Percentiles rank a stretch among this genome's conserved stretches.
Evolutionary conservation across 2,888 invertebrate species (phyloP).

Genomic region (Melieria omissa): DNA sequence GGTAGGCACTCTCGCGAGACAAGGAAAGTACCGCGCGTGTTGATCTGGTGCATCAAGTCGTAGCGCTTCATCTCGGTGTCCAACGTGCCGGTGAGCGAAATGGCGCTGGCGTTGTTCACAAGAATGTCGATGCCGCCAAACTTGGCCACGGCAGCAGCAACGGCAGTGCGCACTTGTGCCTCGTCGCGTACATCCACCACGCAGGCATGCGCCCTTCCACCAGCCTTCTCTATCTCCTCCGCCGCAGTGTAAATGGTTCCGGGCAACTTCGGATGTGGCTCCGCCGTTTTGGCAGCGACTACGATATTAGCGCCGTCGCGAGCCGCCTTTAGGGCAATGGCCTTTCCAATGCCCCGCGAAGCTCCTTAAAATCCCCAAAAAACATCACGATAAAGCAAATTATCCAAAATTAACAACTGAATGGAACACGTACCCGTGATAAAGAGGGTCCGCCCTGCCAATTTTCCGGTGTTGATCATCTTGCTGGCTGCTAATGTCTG

Average conservation of each 20-base stretch:
- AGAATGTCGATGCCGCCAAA: slow-evolving; percentile 97
- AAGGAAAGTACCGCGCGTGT: slow-evolving; percentile 94
- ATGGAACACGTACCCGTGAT: slow-evolving; percentile 78
- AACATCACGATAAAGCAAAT: not conserved
- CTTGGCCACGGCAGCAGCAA: slow-evolving; percentile 75
- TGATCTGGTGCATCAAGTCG: slow-evolving; percentile 95
- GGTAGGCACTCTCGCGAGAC: slow-evolving; percentile 94
- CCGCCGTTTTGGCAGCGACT: slow-evolving; percentile 87
- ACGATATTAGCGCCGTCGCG: slow-evolving; percentile 87
- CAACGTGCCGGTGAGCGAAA: slow-evolving; percentile 83
- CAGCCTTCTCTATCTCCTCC: slow-evolving; percentile 84
- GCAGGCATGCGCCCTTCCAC: slow-evolving; percentile 83
- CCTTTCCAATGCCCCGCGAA: slow-evolving; percentile 94
- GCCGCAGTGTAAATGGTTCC: slow-evolving; percentile 90
- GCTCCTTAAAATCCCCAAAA: slow-evolving; percentile 67
- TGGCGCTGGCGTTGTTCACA: slow-evolving; percentile 97
- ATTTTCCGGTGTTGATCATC: slow-evolving; percentile 65
- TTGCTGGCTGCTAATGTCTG: slow-evolving; percentile 15
- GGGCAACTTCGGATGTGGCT: slow-evolving; percentile 73
- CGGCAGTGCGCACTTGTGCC: slow-evolving; percentile 74
- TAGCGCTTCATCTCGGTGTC: slow-evolving; percentile 95
- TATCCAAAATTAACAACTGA: not conserved
- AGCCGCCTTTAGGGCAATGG: slow-evolving; percentile 92
- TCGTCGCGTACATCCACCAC: slow-evolving; percentile 86
- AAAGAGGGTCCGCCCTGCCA: slow-evolving; percentile 90